These are phyloP conservation scores for Drosophila kambysellisi DNA, from an alignment of 2,888 invertebrate species.

Conservation along the genomic window DNA sequence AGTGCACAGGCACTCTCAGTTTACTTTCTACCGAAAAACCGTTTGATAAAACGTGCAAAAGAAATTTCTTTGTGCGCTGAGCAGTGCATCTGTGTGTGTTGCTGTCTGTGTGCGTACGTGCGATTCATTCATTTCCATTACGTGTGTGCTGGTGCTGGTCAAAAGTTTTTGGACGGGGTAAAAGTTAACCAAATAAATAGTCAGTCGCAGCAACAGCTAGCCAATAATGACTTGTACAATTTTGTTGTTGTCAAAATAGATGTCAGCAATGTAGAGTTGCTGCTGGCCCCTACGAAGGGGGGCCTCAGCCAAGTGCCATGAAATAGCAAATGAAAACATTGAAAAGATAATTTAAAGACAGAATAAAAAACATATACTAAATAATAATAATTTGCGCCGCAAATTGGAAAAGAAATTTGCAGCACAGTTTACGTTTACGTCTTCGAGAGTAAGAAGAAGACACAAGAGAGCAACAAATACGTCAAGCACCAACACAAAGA, in stretches of 20 bases:
- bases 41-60: slow-evolving; percentile 22
- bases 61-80: slow-evolving; percentile 44
- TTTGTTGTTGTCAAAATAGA: slow-evolving; percentile 56
- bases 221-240: slow-evolving; percentile 54
- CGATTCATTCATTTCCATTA: slow-evolving; percentile 74
- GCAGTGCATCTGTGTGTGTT: slow-evolving; percentile 46
- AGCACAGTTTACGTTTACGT: slow-evolving; percentile 43
- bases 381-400: slow-evolving; percentile 60
- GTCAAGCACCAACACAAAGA: slow-evolving; percentile 54
- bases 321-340: slow-evolving; percentile 30
- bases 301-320: slow-evolving; percentile 65
- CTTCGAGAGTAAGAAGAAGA: slow-evolving; percentile 11
- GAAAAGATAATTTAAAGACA: slow-evolving; percentile 20
- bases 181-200: slow-evolving; percentile 40
- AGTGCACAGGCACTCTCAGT: slow-evolving; percentile 25
- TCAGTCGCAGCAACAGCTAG: slow-evolving; percentile 44
- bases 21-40: slow-evolving; percentile 8
- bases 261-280: slow-evolving; percentile 68
- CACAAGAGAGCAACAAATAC: slow-evolving; percentile 63
- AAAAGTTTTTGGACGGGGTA: slow-evolving; percentile 51
- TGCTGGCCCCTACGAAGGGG: slow-evolving; percentile 65
- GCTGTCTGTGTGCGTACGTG: slow-evolving; percentile 63
- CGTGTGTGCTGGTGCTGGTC: slow-evolving; percentile 61
- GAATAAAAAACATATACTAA: slow-evolving; percentile 32
- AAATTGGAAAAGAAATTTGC: slow-evolving; percentile 52